Evolutionary conservation across 1,140 invertebrate species (phyloP), one percentile per base, ranked within the genome.

Genomic region (Lordiphosa stackelbergi): DNA sequence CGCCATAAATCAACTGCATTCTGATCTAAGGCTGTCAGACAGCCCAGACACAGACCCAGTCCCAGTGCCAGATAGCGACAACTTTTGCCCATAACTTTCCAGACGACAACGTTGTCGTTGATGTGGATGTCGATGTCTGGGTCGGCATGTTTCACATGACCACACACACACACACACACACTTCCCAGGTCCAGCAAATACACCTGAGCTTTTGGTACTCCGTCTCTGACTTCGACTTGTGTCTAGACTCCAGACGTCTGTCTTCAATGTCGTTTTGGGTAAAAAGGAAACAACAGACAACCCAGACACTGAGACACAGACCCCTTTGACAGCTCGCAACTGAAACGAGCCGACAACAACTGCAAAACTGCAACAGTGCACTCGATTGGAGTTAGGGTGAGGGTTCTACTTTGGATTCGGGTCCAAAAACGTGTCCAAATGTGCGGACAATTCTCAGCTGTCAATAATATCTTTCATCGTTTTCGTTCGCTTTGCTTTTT

Each of bases 1-100:
- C 72, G 77, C 77, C 77, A 83, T 83, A 83, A 83, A 83, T 83
- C 77, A 83, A 83, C 77, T 69, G 77, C 68, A 74, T 71, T 78
- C 66, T 79, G 74, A 79, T 79, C 74, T 79, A 79, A 78, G 70
- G 69, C 74, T 79, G 74, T 79, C 74, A 69, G 53, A 64, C 60
- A 49, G 22, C 63, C 53, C 48, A 53, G 42, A 66, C n/a, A 12
- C 45, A 42, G 60, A 52, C 62, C 28, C 28, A 31, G 28, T 42
- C 28, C 28, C 9, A 64, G 42, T 54, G 61, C 57, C 52, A 65
- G 63, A 66, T 66, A 68, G 54, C 62, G 59, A 69, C 70, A 73
- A 73, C 69, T 59, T 73, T 75, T 52, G 72, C 51, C 61, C 72
- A 74, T 71, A 63, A 75, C 72, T 75, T 75, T 75, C 55, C 66